These are phyloP conservation scores for Solen grandis DNA, from an alignment of 1,140 invertebrate genomes.

Conservation along the genomic window DNA sequence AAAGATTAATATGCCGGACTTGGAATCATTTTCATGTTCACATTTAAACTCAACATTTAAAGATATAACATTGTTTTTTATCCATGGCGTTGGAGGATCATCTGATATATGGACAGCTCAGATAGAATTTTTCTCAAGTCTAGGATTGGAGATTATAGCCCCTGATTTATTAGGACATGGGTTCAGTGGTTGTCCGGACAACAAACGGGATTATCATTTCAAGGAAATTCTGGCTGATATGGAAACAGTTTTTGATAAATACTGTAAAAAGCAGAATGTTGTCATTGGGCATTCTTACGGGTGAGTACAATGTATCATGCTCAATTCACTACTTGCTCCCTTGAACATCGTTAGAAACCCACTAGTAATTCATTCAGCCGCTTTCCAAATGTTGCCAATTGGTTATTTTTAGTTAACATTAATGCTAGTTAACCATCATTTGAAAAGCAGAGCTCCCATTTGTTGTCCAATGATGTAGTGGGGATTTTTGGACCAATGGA, in stretches of 20 bases:
- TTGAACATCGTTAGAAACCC: no score
- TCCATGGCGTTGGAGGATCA: slow-evolving; percentile 88
- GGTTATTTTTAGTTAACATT: no score
- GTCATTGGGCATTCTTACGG: slow-evolving; percentile 86
- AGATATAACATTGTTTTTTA: slow-evolving; percentile 83
- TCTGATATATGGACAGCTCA: slow-evolving; percentile 87
- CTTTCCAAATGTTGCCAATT: no score
- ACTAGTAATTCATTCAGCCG: no score
- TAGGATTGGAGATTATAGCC: slow-evolving; percentile 86
- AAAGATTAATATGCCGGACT: slow-evolving; percentile 9
- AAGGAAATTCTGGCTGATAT: slow-evolving; percentile 85
- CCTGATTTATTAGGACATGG: slow-evolving; percentile 88
- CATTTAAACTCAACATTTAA: slow-evolving; percentile 44
- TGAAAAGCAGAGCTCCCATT: no score
- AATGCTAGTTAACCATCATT: no score
- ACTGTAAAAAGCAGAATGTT: slow-evolving; percentile 81
- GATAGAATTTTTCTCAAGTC: slow-evolving; percentile 84
- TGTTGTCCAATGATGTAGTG: no score
- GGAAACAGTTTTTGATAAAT: slow-evolving; percentile 85
- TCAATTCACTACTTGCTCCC: slow-evolving; percentile 11
- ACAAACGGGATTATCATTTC: slow-evolving; percentile 85
- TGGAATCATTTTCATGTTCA: not conserved
- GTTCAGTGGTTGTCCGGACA: slow-evolving; percentile 85
- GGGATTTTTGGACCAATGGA: no score
- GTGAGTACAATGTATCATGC: slow-evolving; percentile 81